Evolutionary conservation across 2,888 invertebrate species (phyloP), one percentile per base, ranked within the genome.

Genomic region (Dynastes hyllus): DNA sequence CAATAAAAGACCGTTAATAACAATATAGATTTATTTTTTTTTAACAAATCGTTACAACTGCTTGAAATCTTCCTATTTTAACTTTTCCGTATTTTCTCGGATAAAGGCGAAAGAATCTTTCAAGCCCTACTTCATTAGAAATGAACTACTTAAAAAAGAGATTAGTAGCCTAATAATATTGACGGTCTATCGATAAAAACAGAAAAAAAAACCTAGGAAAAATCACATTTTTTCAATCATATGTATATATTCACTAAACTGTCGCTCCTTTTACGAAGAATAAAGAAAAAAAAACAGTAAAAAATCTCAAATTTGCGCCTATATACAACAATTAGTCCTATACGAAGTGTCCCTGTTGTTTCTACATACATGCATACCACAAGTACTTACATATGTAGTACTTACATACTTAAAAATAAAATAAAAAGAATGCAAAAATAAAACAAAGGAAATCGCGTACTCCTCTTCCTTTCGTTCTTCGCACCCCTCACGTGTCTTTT

Each of bases 1-100:
- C 58, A 75, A 75, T 75, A 75, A 75, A 75, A 75, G 61, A 61
- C 58, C 45, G 55, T 61, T 55, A 75, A 45, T 75, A 75, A 75
- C 73, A 75, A 75, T 75, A 75, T 61, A 75, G 58, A 75, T 75
- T 75, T 75, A 75, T 75, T 73, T 53, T 53, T 29, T 73, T 61
- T 40, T 40, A 75, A 75, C 73, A 75, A 75, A 45, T 61, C 61
- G 45, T 75, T 75, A 75, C 73, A 75, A 61, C 45, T 75, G 22
- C 45, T 50, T 75, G 51, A 51, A 69, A 45, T 55, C 37, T 2
- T 66, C 22, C 40, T 66, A 16, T 29, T 51, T 27, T 69, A 22
- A 22, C 69, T 51, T 69, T 51, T 51, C 69, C 55, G 22, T 58
- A 22, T 51, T 51, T 45, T 69, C 51, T 69, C 50, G 29, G 29